Conservation (phyloP, 2,797 vertebrate genomes). For the Cyprinodon diabolis region DNA sequence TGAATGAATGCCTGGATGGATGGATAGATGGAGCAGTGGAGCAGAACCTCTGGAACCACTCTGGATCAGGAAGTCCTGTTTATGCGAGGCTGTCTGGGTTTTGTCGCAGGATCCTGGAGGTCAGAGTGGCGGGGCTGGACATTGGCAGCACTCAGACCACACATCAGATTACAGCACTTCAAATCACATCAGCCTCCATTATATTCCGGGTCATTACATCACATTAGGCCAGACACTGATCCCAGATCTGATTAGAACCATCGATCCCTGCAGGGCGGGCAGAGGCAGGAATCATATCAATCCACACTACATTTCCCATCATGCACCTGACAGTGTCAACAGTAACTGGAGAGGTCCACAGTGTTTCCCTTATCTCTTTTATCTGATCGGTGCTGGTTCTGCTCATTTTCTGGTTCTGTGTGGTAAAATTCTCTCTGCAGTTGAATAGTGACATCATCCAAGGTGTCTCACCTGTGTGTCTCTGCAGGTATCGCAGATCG, state of each 20-base stretch:
- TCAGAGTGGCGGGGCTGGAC: not conserved
- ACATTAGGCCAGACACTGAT: slow-evolving; percentile 19
- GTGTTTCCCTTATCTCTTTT: not conserved
- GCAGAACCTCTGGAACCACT: not conserved
- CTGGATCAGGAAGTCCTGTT: not conserved
- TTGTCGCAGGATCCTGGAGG: slow-evolving; percentile 14
- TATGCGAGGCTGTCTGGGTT: slow-evolving; percentile 1
- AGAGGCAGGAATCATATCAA: not conserved
- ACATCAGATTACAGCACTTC: slow-evolving; percentile 23
- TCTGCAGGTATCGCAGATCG: slow-evolving; percentile 85
- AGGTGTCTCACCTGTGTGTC: slow-evolving; percentile 10
- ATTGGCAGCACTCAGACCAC: not conserved
- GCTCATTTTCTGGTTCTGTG: not conserved
- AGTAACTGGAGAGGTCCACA: not conserved
- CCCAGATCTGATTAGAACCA: slow-evolving; percentile 20
- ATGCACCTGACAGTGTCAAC: not conserved
- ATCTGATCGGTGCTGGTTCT: not conserved
- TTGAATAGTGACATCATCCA: not conserved
- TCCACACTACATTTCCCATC: not conserved
- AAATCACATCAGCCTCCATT: slow-evolving; percentile 27
- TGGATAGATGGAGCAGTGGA: no score
- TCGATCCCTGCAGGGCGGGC: not conserved
- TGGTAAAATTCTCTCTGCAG: no score
- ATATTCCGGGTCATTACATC: slow-evolving; percentile 11
- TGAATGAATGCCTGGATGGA: no score